phyloP scores from a whole-genome alignment of 1,140 invertebrate species.

The Drosophila nikananu region DNA sequence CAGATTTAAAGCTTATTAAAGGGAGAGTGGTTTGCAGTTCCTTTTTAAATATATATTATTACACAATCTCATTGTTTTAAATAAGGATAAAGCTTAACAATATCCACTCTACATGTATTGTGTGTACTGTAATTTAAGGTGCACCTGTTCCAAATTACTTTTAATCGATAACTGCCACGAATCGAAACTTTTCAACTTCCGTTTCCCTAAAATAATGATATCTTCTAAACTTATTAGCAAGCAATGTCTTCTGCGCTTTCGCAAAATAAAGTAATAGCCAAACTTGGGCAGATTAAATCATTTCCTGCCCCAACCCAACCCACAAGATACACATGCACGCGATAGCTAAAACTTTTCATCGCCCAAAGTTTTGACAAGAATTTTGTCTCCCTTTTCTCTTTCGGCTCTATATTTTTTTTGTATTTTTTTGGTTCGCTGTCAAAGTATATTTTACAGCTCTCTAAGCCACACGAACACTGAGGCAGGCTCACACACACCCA shows the following conservation, averaged over 20 bases:
- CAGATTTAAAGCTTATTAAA: slow-evolving; percentile 1
- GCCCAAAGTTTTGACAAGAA: slow-evolving; percentile 70
- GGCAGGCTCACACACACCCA: slow-evolving; percentile 10
- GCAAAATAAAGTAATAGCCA: slow-evolving; percentile 31
- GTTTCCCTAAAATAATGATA: slow-evolving; percentile 22
- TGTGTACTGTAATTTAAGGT: too few relatives aligned
- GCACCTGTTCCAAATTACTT: neutral
- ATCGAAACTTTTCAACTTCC: slow-evolving; percentile 7
- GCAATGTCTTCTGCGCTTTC: slow-evolving; percentile 19
- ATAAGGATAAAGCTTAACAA: neutral
- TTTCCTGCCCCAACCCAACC: slow-evolving; percentile 52
- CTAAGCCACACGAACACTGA: slow-evolving; percentile 30
- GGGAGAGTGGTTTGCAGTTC: neutral
- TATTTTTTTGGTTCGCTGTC: slow-evolving; percentile 13
- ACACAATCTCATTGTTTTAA: neutral
- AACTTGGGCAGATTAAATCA: slow-evolving; percentile 75
- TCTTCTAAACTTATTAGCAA: slow-evolving; percentile 38
- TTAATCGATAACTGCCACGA: slow-evolving; percentile 2
- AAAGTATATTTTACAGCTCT: slow-evolving; percentile 67
- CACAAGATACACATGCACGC: slow-evolving; percentile 22
- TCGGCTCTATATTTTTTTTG: slow-evolving; percentile 15
- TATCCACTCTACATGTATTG: neutral
- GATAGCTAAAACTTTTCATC: slow-evolving; percentile 56
- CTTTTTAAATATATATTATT: neutral
- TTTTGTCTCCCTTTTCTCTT: slow-evolving; percentile 52